Base-by-base conservation (phyloP, 2,113 vertebrate genomes). In the Aphelocoma coerulescens region DNA sequence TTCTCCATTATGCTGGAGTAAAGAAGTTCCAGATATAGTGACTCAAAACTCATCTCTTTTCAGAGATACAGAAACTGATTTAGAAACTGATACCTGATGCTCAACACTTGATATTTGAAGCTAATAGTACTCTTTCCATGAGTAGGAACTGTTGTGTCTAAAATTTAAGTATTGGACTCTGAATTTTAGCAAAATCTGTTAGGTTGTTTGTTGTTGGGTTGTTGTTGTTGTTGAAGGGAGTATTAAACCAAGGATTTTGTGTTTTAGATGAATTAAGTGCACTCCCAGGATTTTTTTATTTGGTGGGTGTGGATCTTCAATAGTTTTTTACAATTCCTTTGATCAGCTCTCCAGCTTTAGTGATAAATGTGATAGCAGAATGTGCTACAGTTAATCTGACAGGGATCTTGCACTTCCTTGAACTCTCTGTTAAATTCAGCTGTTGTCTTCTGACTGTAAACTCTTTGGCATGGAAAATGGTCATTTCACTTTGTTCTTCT, bases 271-370 rank as follows among this genome's bases (percentile, higher is more conserved):
- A 57, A 74, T 62, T 89, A 89, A 39, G 30, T 49, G 33, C 67
- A 48, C 26, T 84, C 18, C 4, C 15, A 14, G 22, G 63, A 83
- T 55, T 66, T 49, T 80, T 93, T 80, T 16, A 35, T 51, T 88
- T 37, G 5, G 8, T 43, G 10, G 11, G 2, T 3, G 0, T 68
- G 44, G 61, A 16, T 73, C 28, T 66, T 74, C 28, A 51, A 0
- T 75, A 16, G 61, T n/a, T 49, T 79, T 89, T 73, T 37, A 39
- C 63, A 9, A 5, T 66, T 84, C 19, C 39, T 83, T 72, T 79
- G n/a, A 59, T 84, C 41, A 51, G 58, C 16, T 91, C 6, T 22
- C 49, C 54, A 30, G 27, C n/a, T 65, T 61, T 69, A 80, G 43
- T 20, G 75, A 67, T 30, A 11, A 67, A 12, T 51, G 5, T 55